Base-by-base conservation (phyloP, 2,113 vertebrate species). In the Lagopus muta region DNA sequence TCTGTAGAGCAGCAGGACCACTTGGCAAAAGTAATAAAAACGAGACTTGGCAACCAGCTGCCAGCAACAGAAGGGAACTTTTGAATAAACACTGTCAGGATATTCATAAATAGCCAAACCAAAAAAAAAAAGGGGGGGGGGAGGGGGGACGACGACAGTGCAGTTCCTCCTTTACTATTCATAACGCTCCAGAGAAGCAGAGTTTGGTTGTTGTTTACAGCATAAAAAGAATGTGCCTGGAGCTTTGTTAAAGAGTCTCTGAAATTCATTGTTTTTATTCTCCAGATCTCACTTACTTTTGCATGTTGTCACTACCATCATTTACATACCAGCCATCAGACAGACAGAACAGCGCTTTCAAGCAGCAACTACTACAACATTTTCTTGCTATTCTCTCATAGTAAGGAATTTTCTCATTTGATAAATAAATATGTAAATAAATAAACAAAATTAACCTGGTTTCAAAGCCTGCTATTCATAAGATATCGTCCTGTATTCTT, bases 31-130 rank as follows among this genome's bases (percentile, higher is more conserved):
- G 24, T 43, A 69, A 13, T 17, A 48, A 65, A 89, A 94, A 65
- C 47, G 89, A 40, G 66, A 67, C 8, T 7, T 82, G 52, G 48
- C 82, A 86, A 81, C 57, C 34, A 81, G 77, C 47, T 88, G 72
- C 55, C 79, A 88, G 69, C 73, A 89, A 92, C 83, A 93, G 92
- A 92, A 93, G 89, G 96, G 50, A 87, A 30, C 13, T 84, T 83
- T 57, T 84, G 52, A 88, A 61, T 43, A 88, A 84, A 92, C 54
- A 28, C 77, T 92, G 60, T 70, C 62, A 76, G 72, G 54, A 70
- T 43, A 91, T 85, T 90, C 52, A 34, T 54, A 75, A 81, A 79
- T 42, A 58, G 14, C 27, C 15, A 62, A 82, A 50, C 30, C 30
- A 82, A 82, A 79, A 82, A 90, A 62, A 80, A 45, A 21, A 4